phyloP scores from a whole-genome alignment of 2,113 vertebrate genomes.

The Chlamydotis undulata region DNA sequence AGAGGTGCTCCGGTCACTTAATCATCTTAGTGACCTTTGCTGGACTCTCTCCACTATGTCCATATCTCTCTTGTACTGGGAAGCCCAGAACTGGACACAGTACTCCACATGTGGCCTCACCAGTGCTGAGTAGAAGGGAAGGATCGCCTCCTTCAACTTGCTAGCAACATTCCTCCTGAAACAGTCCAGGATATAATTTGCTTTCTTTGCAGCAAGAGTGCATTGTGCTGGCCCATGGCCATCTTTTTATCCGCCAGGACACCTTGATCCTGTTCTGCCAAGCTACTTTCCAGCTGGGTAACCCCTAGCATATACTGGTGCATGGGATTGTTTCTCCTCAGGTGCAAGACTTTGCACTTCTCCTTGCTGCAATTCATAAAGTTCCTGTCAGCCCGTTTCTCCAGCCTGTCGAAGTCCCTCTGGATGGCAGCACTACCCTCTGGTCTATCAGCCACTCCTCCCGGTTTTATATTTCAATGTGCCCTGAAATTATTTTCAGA shows the following conservation, averaged over 20 bases:
- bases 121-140: background rate
- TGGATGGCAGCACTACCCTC: background rate
- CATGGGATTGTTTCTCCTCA: background rate
- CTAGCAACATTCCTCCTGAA: background rate
- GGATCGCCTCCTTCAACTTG: background rate
- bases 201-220: background rate
- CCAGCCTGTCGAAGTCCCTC: background rate
- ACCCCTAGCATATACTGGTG: background rate
- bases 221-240: background rate
- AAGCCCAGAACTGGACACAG: background rate
- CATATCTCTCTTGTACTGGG: background rate
- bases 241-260: background rate
- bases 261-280: background rate
- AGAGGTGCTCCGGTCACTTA: too few species aligned
- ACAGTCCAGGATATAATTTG: background rate
- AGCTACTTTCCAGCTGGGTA: background rate
- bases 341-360: background rate
- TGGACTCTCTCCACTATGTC: background rate
- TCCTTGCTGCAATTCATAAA: background rate
- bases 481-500: background rate
- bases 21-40: too few species aligned
- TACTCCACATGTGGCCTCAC: background rate
- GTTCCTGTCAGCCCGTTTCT: background rate
- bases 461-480: background rate
- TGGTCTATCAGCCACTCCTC: background rate